These are phyloP conservation scores for Urocitellus parryii DNA, from an alignment of 2,113 vertebrate species.

Conservation along the genomic window DNA sequence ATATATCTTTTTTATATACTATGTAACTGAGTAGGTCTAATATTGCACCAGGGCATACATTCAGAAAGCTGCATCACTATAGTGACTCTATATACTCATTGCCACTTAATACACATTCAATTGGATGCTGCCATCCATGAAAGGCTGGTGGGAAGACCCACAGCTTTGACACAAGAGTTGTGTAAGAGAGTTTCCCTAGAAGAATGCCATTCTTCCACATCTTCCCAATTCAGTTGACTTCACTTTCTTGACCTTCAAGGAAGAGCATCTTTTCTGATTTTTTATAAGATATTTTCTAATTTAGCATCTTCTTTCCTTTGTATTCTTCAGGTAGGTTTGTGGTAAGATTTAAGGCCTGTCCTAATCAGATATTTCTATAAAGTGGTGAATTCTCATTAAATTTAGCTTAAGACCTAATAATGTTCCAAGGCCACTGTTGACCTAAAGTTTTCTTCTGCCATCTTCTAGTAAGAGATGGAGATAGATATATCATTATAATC, in stretches of 20 bases:
- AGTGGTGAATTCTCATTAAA: neutral
- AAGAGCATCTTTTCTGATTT: neutral
- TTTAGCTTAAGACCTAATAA: neutral
- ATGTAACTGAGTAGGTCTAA: neutral
- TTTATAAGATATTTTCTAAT: conserved; percentile 9
- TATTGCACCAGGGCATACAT: neutral
- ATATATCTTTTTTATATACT: neutral
- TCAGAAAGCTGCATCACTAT: neutral
- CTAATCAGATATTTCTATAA: neutral
- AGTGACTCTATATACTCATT: neutral
- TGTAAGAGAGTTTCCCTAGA: fast-evolving
- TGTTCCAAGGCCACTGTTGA: neutral
- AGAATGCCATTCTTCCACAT: neutral
- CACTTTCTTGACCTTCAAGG: neutral
- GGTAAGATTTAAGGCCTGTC: conserved; percentile 4
- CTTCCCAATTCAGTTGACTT: neutral
- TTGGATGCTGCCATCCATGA: neutral
- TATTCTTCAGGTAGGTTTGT: conserved; percentile 2
- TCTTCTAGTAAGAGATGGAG: neutral
- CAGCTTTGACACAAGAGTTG: neutral
- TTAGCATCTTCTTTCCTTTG: neutral
- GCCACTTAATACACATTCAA: neutral
- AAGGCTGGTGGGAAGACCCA: neutral
- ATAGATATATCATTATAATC: neutral
- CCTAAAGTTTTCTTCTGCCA: neutral